phyloP scores from a whole-genome alignment of 1,140 invertebrate species.

The Trichoplusia ni region DNA sequence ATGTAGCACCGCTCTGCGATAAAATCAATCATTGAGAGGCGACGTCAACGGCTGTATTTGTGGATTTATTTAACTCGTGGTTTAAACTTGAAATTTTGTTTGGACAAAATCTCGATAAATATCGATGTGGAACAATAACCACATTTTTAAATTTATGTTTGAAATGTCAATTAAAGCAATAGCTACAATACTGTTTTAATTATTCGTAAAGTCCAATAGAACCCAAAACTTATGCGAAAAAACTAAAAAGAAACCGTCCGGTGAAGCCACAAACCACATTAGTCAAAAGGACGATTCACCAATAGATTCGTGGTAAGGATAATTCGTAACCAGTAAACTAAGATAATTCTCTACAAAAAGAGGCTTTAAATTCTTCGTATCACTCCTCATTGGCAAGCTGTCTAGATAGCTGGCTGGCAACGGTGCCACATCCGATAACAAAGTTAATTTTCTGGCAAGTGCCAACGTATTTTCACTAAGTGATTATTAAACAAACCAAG shows the following conservation, averaged over 20 bases:
- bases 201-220: too few species aligned
- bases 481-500: slow-evolving; percentile 20
- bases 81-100: not conserved
- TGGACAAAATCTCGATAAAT: too few species aligned
- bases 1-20: not conserved
- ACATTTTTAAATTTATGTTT: too few species aligned
- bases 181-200: too few species aligned
- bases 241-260: too few species aligned
- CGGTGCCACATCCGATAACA: slow-evolving; percentile 21
- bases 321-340: too few species aligned
- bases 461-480: slow-evolving; percentile 21
- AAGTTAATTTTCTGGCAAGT: slow-evolving; percentile 24
- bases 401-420: slow-evolving; percentile 14
- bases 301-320: too few species aligned
- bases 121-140: not conserved
- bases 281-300: too few species aligned
- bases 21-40: not conserved
- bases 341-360: not conserved
- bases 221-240: too few species aligned
- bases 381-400: not conserved
- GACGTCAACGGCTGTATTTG: not conserved
- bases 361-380: not conserved
- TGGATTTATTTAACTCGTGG: not conserved
- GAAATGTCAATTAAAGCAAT: too few species aligned
- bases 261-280: too few species aligned